Evolutionary conservation across 2,113 vertebrate genomes (phyloP).

Genomic region (Aegypius monachus): DNA sequence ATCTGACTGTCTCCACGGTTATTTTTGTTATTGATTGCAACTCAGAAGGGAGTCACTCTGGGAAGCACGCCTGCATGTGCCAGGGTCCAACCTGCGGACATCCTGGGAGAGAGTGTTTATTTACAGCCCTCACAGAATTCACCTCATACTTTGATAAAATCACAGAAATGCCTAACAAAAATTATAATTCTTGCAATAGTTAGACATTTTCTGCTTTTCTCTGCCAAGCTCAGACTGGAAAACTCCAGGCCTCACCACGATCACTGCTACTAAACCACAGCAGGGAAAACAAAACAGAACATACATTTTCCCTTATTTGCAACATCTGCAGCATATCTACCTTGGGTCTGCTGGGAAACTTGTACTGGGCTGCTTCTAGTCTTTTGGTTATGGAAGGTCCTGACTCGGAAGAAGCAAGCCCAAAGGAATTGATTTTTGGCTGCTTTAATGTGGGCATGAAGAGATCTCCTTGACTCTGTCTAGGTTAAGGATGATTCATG

Average conservation of each 20-base stretch:
- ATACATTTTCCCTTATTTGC: not conserved
- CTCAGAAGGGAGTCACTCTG: not conserved
- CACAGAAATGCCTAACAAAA: not conserved
- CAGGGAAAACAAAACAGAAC: not conserved
- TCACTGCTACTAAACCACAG: not conserved
- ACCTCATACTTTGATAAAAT: not conserved
- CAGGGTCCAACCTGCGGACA: not conserved
- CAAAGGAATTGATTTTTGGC: not conserved
- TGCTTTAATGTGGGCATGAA: not conserved
- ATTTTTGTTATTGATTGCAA: not conserved
- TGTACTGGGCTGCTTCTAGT: not conserved
- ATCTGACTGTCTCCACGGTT: not conserved
- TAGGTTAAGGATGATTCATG: not conserved
- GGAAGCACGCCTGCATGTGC: not conserved
- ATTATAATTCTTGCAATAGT: not conserved
- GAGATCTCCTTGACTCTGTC: not conserved
- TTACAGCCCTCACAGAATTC: not conserved
- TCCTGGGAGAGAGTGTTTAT: not conserved
- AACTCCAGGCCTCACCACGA: not conserved
- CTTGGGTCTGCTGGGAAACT: not conserved
- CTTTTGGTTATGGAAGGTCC: not conserved
- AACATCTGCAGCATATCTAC: not conserved
- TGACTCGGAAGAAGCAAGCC: not conserved
- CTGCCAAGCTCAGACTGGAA: not conserved
- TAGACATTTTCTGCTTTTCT: not conserved